phyloP scores from a whole-genome alignment of 1,140 invertebrate genomes.

The Lethrus apterus region DNA sequence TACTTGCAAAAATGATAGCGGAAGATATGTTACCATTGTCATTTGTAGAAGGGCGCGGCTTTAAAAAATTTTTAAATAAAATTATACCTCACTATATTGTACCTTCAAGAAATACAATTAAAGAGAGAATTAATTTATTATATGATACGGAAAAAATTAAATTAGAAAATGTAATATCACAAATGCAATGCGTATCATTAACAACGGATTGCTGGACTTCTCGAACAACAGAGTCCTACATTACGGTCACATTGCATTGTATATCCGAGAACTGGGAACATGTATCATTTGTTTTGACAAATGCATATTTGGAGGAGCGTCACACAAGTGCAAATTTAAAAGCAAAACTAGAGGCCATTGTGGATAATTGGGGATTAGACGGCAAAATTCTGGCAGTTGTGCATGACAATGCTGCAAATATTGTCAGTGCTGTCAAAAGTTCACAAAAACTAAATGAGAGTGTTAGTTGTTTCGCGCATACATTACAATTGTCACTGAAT shows the following conservation, averaged over 20 bases:
- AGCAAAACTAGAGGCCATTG: neutral
- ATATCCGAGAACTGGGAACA: constrained; percentile 1
- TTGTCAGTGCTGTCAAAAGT: neutral
- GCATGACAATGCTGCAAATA: constrained; percentile 8
- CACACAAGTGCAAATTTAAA: neutral
- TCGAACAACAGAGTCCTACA: constrained; percentile 2
- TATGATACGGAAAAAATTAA: neutral
- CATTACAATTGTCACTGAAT: constrained; percentile 5
- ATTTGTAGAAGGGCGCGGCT: constrained; percentile 4
- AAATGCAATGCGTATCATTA: neutral
- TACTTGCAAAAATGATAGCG: constrained; percentile 3
- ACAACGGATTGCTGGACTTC: constrained; percentile 4
- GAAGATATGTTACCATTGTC: constrained; percentile 2
- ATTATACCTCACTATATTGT: neutral
- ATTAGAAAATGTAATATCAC: neutral
- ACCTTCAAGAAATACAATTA: neutral
- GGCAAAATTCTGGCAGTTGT: constrained; percentile 2
- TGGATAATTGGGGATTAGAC: constrained; percentile 1
- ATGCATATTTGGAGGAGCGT: neutral
- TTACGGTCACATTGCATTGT: neutral
- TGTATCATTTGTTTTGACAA: neutral
- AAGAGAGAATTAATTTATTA: neutral
- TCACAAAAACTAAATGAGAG: neutral
- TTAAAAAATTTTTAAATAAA: constrained; percentile 3
- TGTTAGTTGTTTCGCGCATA: neutral